Conservation (phyloP, 2,888 invertebrate genomes). For the Meteorus cinctellus region DNA sequence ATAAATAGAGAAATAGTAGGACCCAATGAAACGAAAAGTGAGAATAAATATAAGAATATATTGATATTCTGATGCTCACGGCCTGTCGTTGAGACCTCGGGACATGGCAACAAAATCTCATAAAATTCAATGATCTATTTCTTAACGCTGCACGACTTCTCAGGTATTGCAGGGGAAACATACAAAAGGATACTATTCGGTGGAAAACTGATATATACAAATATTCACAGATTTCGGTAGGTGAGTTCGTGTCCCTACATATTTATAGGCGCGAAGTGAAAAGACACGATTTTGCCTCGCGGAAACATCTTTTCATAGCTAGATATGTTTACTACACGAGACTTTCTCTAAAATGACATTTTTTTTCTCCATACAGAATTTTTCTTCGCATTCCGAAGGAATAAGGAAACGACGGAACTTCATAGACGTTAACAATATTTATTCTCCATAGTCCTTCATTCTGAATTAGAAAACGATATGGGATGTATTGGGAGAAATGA, state of each 20-base stretch:
- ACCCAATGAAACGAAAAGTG: no score
- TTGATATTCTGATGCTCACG: conserved; percentile 3
- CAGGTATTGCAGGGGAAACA: background rate
- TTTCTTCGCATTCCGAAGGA: background rate
- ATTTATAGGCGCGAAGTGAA: conserved; percentile 35
- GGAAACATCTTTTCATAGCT: conserved; percentile 18
- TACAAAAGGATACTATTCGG: background rate
- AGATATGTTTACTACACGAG: background rate
- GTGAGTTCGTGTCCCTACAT: conserved; percentile 34
- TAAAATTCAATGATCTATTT: conserved; percentile 7
- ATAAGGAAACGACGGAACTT: no score
- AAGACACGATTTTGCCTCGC: conserved; percentile 36
- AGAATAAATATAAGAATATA: background rate
- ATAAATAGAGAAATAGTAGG: no score
- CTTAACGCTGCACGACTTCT: background rate
- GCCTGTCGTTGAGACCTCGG: background rate
- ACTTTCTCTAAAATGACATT: conserved; percentile 35
- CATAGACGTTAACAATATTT: background rate
- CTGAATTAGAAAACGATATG: no score
- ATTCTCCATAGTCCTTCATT: background rate
- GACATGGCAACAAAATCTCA: background rate
- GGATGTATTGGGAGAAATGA: no score
- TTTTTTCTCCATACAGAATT: background rate
- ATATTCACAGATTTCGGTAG: conserved; percentile 35
- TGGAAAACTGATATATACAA: conserved; percentile 20